A percentile compares a stretch with the other conserved stretches of the same genome.
These are phyloP conservation scores for Acipenser ruthenus DNA, from an alignment of 2,797 vertebrate genomes.

Conservation along the genomic window DNA sequence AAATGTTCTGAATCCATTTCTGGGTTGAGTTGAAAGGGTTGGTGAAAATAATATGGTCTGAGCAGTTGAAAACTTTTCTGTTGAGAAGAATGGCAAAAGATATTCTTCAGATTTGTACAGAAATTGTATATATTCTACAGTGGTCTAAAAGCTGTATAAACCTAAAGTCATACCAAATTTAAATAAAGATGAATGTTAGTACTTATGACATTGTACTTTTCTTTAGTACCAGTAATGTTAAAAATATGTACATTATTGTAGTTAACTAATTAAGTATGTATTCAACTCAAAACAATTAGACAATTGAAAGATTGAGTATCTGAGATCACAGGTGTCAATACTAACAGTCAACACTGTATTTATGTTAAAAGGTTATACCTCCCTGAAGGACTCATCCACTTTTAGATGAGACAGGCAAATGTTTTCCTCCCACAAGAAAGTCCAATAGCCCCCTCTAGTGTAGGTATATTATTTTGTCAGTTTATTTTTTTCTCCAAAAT, in stretches of 20 bases:
- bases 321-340: constrained; percentile 29
- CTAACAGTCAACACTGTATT: constrained; percentile 34
- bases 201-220: no score
- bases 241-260: constrained; percentile 40
- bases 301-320: constrained; percentile 54
- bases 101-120: no score
- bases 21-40: no score
- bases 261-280: constrained; percentile 62
- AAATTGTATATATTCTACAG: no score
- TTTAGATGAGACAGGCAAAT: background rate
- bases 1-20: no score
- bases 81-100: no score
- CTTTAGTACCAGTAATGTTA: no score
- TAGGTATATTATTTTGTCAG: background rate
- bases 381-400: background rate
- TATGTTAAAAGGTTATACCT: background rate
- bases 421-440: constrained; percentile 20
- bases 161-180: no score
- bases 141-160: no score
- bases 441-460: constrained; percentile 31
- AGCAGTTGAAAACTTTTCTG: no score
- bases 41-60: no score
- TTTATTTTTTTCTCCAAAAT: background rate
- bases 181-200: no score
- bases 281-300: constrained; percentile 63